Conservation (phyloP, 2,113 vertebrate species). For the Oostethus manadensis region DNA sequence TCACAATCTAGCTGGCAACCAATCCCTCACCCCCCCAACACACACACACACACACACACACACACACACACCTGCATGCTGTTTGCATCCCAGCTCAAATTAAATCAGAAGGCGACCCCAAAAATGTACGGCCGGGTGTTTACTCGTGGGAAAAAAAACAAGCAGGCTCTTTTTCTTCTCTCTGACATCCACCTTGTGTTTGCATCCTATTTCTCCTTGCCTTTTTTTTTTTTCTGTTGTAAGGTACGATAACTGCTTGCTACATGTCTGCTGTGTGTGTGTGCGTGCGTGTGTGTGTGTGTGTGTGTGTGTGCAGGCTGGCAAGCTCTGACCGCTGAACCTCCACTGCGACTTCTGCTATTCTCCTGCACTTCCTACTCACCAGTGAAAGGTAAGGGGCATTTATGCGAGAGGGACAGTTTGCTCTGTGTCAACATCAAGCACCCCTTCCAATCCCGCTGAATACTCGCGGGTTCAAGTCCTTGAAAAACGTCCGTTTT, state of each 20-base stretch:
- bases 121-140: conserved; percentile 42
- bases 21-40: conserved; percentile 68
- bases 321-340: conserved; percentile 40
- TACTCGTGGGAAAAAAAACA: conserved; percentile 14
- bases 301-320: conserved; percentile 26
- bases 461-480: conserved; percentile 7
- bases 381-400: conserved; percentile 38
- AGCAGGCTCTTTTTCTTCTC: conserved; percentile 28
- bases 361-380: conserved; percentile 49
- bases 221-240: conserved; percentile 25
- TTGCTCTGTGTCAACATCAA: conserved; percentile 56
- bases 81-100: conserved; percentile 61
- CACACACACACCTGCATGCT: conserved; percentile 23
- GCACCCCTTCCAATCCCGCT: conserved; percentile 48
- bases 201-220: conserved; percentile 18
- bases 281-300: conserved; percentile 25
- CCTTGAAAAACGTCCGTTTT: too few species aligned
- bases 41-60: conserved; percentile 28
- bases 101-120: conserved; percentile 50
- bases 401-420: conserved; percentile 50
- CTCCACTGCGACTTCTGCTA: conserved; percentile 41
- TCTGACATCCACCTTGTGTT: conserved; percentile 10
- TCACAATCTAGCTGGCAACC: conserved; percentile 74
- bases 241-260: background rate
- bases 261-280: conserved; percentile 22